Evolutionary conservation across 2,888 invertebrate genomes (phyloP), one percentile per base, ranked within the genome.

Genomic region (Iselma pallidipennis): DNA sequence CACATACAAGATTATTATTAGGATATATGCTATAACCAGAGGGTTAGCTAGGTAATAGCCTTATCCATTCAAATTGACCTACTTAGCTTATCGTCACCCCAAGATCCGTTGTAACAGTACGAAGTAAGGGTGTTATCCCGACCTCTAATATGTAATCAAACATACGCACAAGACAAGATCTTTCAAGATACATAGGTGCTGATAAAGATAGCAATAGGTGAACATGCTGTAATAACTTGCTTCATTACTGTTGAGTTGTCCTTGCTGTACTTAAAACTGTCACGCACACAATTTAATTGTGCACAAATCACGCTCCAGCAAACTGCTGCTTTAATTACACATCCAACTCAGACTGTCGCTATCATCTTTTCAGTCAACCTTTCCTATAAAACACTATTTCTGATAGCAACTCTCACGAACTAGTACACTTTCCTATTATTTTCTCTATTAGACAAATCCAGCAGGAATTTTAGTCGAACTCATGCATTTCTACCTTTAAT

Each of bases 71-170:
- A 67, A 68, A 74, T 71, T 69, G 68, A 69, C 67, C 72, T 71
- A 69, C 68, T 74, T 72, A 66, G 69, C 69, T 73, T 74, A 74
- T 74, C 73, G 69, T 59, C 60, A 68, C 70, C 70, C 61, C 68
- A 70, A 66, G 71, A 68, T 67, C 67, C 68, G 57, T 49, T 70
- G 70, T 73, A 72, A 71, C 67, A 63, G 70, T 62, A 64, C 49
- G 63, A 68, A 45, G 12, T 45, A 66, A 65, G 28, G 55, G 45
- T 26, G 66, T 68, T 70, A 68, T 61, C 58, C 53, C 58, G 63
- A 66, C 68, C 71, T 66, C 63, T 55, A 66, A 65, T 58, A 59
- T 61, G 60, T 57, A 68, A 68, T 68, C 66, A 66, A 67, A 55
- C 55, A 51, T 26, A 53, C 16, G 50, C 33, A 57, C 49, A 54